Percentiles rank a stretch among this genome's conserved stretches.
Conservation (phyloP, 1,140 invertebrate species). For the Yoshiicerus persimilis region DNA sequence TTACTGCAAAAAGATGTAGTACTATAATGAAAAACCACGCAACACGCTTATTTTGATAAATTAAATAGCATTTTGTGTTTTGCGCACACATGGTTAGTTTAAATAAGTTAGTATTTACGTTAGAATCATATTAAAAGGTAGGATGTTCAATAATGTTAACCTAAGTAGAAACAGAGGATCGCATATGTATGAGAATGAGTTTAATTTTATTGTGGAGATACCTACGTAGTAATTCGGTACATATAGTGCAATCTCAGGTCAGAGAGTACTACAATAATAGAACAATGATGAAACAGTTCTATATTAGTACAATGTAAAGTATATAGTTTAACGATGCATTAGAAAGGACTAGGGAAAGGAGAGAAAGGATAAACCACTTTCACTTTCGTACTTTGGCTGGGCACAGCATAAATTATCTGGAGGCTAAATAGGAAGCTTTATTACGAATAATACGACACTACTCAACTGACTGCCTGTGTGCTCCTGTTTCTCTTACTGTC, state of each 20-base stretch:
- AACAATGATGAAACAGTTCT: neutral
- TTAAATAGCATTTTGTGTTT: neutral
- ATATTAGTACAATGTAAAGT: neutral
- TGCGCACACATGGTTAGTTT: neutral
- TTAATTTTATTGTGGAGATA: neutral
- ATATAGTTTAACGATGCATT: neutral
- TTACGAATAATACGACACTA: constrained; percentile 20
- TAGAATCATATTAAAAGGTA: too few species aligned
- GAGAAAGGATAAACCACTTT: neutral
- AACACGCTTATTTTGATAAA: neutral
- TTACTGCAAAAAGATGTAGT: too few species aligned
- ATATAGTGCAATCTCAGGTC: neutral
- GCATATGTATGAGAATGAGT: too few species aligned
- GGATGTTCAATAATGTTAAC: too few species aligned
- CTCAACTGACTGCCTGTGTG: neutral
- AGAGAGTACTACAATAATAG: neutral
- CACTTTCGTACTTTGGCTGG: neutral
- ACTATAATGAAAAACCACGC: neutral
- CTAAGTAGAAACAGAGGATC: too few species aligned
- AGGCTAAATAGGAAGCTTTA: constrained; percentile 20
- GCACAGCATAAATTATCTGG: neutral
- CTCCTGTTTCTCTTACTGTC: neutral
- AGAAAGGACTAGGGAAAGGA: neutral
- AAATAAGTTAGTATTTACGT: neutral
- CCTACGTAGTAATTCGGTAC: neutral